phyloP scores from a whole-genome alignment of 2,888 invertebrate genomes.

The Linyphia triangularis region DNA sequence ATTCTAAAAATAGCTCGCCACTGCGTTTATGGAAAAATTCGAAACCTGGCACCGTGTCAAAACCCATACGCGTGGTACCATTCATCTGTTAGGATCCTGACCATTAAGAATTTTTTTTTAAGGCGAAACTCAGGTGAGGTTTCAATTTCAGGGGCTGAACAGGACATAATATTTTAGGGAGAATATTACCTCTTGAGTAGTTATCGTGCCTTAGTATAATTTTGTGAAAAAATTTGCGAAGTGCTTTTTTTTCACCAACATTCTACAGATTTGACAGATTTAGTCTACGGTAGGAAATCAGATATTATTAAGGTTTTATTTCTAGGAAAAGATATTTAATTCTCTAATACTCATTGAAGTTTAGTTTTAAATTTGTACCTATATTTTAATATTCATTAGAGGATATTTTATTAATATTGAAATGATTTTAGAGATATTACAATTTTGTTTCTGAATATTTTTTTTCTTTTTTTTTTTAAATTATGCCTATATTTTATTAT shows the following conservation, averaged over 20 bases:
- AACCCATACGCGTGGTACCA: slow-evolving; percentile 32
- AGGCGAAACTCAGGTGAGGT: slow-evolving; percentile 2
- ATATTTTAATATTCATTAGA: too few species aligned
- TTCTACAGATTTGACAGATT: background rate
- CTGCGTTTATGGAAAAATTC: slow-evolving; percentile 32
- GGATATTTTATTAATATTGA: too few species aligned
- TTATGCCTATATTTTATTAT: too few species aligned
- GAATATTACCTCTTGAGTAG: background rate
- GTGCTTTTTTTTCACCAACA: background rate
- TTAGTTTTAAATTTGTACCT: too few species aligned
- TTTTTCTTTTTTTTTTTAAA: too few species aligned
- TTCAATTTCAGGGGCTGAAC: slow-evolving; percentile 18
- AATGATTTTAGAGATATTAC: too few species aligned
- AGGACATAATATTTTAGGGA: background rate
- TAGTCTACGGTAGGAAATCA: too few species aligned
- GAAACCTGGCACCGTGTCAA: slow-evolving; percentile 46
- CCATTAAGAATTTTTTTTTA: slow-evolving; percentile 28
- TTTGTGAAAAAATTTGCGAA: background rate
- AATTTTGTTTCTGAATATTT: too few species aligned
- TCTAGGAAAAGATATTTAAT: too few species aligned
- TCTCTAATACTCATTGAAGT: too few species aligned
- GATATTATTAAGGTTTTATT: too few species aligned
- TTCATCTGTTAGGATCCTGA: slow-evolving; percentile 19
- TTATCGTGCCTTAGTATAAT: slow-evolving; percentile 23
- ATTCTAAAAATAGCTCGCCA: slow-evolving; percentile 51